Percentiles rank a stretch among this genome's conserved stretches.
phyloP scores from a whole-genome alignment of 2,888 invertebrate species.

The Fabriciana adippe region DNA sequence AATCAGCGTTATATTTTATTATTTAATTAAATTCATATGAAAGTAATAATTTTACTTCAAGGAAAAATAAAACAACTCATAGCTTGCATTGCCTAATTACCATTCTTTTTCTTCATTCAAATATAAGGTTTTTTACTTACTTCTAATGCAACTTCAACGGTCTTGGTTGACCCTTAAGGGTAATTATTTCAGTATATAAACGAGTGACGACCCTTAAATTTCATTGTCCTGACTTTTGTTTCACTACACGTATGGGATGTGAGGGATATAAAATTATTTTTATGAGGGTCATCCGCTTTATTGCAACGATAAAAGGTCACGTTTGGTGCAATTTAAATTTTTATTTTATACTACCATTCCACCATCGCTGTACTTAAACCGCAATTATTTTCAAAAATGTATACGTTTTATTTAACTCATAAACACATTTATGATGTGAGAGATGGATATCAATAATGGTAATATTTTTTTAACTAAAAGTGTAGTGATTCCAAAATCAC shows the following conservation, averaged over 20 bases:
- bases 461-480: too few species aligned
- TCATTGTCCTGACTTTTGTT: conserved; percentile 42
- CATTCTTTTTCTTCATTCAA: conserved; percentile 1
- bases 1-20: too few species aligned
- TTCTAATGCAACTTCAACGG: conserved; percentile 11
- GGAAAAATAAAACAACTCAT: background rate
- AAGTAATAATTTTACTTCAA: too few species aligned
- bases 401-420: background rate
- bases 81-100: background rate
- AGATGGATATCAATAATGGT: too few species aligned
- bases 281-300: conserved; percentile 49
- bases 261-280: conserved; percentile 47
- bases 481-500: too few species aligned
- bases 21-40: too few species aligned
- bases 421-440: too few species aligned
- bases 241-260: conserved; percentile 40
- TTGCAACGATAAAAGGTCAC: conserved; percentile 50
- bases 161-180: conserved; percentile 4
- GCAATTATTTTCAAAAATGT: conserved; percentile 1
- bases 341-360: conserved; percentile 32
- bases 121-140: background rate
- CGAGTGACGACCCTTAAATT: conserved; percentile 29
- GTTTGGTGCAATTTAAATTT: conserved; percentile 52
- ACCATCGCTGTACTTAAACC: background rate
- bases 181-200: conserved; percentile 29